phyloP scores from a whole-genome alignment of 2,888 invertebrate genomes.

The Eulithis prunata region DNA sequence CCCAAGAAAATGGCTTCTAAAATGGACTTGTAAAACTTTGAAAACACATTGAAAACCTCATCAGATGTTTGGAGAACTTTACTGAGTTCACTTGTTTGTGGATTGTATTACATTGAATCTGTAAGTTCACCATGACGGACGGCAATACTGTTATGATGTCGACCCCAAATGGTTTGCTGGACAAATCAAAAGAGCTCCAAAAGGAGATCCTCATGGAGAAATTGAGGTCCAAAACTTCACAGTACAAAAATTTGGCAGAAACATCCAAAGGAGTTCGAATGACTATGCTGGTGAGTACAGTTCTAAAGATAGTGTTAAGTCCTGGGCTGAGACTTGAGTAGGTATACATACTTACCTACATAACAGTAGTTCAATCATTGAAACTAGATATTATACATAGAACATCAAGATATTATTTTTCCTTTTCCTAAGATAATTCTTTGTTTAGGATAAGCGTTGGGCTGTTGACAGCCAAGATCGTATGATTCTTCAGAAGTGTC shows the following conservation, averaged over 20 bases:
- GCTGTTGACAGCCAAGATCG: slow-evolving; percentile 94
- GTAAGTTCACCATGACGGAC: slow-evolving; percentile 65
- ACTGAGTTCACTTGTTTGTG: slow-evolving; percentile 46
- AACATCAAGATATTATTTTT: not conserved
- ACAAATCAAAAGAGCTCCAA: slow-evolving; percentile 84
- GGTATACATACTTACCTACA: no score
- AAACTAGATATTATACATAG: no score
- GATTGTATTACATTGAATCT: slow-evolving; percentile 45
- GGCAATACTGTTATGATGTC: slow-evolving; percentile 65
- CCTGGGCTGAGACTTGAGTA: no score
- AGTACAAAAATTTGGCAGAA: slow-evolving; percentile 92
- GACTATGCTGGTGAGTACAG: slow-evolving; percentile 89
- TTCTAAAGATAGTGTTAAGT: not conserved
- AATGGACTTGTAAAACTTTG: no score
- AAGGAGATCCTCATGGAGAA: slow-evolving; percentile 96
- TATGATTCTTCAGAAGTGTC: slow-evolving; percentile 93
- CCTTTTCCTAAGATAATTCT: not conserved
- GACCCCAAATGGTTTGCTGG: slow-evolving; percentile 63
- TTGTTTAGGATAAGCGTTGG: slow-evolving; percentile 92
- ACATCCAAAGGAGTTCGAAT: slow-evolving; percentile 94
- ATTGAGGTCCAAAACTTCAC: slow-evolving; percentile 92
- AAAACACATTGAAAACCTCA: no score
- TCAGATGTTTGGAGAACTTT: slow-evolving; percentile 58
- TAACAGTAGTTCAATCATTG: no score
- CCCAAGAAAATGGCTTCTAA: no score